These are phyloP conservation scores for Drosophila fulvimacula DNA, from an alignment of 2,888 invertebrate genomes.

Conservation along the genomic window DNA sequence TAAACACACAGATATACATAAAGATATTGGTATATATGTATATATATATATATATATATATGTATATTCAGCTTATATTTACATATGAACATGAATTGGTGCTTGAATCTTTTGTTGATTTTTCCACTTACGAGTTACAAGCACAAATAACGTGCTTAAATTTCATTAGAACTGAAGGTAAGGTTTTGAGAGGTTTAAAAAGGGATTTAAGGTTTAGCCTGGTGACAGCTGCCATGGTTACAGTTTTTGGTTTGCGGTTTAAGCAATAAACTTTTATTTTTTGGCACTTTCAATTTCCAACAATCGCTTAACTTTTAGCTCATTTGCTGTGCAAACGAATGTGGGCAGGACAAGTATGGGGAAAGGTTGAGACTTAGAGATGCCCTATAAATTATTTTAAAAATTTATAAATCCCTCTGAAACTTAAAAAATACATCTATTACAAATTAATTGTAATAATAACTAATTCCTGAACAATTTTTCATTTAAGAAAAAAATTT, in stretches of 20 bases:
- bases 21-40: background rate
- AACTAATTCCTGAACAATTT: too few relatives aligned
- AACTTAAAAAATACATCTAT: too few relatives aligned
- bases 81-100: constrained; percentile 7
- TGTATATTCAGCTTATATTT: constrained; percentile 13
- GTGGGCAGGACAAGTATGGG: background rate
- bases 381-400: too few relatives aligned
- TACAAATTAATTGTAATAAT: too few relatives aligned
- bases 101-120: constrained; percentile 46
- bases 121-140: constrained; percentile 55
- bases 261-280: constrained; percentile 29
- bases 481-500: too few relatives aligned
- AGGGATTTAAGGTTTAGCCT: background rate
- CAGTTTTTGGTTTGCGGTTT: constrained; percentile 35
- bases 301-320: constrained; percentile 25
- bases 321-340: constrained; percentile 38
- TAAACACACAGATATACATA: background rate
- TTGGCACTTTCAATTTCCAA: constrained; percentile 24
- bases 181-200: background rate
- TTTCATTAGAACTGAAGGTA: constrained; percentile 12
- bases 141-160: constrained; percentile 46
- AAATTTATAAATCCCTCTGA: too few relatives aligned
- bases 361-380: background rate
- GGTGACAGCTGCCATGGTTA: background rate
- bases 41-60: background rate